Base-by-base conservation (phyloP, 2,797 vertebrate species). In the Sebastes wilsoni region DNA sequence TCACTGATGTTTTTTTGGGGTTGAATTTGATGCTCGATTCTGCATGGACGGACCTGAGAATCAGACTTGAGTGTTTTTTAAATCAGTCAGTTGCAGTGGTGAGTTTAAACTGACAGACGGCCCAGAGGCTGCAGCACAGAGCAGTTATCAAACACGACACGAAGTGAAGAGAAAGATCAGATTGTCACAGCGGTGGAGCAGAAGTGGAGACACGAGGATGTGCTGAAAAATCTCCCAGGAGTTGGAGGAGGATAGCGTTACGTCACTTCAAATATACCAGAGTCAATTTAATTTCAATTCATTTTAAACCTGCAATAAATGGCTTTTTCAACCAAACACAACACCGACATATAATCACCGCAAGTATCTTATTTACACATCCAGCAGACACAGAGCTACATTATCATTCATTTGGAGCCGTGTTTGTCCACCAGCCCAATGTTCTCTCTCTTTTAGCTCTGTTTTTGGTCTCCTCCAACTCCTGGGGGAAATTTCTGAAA, bases 111-210 rank as follows among this genome's bases (percentile, higher is more conserved):
- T 72, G 80, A 82, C 81, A 83, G 83, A n/a, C 1, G 38, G 73
- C 69, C 80, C 69, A 7, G 2, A 75, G 80, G 85, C 81, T 66
- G 27, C 49, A 0, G 20, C 65, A 9, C 49, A 6, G 46, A 56
- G 75, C 30, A 3, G 8, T 66, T 74, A 84, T 83, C 46, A 69
- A 73, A 77, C 13, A 4, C 64, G 81, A 76, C 75, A 79, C 23
- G 25, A 16, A 36, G 62, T 36, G 38, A 68, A 32, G 72, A 49
- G 67, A 77, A 22, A 28, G 64, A 78, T 82, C 75, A 59, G 77
- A 77, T 38, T 67, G 80, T 80, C 79, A 58, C n/a, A 20, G 60
- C 13, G 23, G 25, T 4, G 52, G 1, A 66, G 69, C 59, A 71
- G 52, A 73, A 20, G 71, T 16, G 46, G 67, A 59, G 81, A 66